Conservation (phyloP, 2,888 invertebrate genomes). For the Phragmatobia fuliginosa region DNA sequence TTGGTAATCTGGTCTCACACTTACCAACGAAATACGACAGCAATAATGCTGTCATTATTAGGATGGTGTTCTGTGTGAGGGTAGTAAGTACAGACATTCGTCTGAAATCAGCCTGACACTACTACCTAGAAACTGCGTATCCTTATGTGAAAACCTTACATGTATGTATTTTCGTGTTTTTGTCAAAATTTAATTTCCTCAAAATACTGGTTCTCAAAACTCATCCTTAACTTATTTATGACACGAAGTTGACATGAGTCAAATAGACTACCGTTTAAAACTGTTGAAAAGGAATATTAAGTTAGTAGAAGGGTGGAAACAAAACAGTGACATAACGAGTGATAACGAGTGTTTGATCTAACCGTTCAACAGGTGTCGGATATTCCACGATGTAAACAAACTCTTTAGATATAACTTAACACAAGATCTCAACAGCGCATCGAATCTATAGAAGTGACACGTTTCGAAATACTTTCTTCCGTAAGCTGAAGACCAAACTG, state of each 20-base stretch:
- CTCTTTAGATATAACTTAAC: constrained; percentile 59
- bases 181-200: too few species aligned
- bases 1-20: too few species aligned
- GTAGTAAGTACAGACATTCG: too few species aligned
- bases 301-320: constrained; percentile 39
- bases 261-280: constrained; percentile 37
- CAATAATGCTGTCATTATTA: too few species aligned
- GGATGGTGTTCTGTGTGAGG: too few species aligned
- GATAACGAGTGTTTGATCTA: constrained; percentile 66
- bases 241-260: background rate
- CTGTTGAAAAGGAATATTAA: constrained; percentile 26
- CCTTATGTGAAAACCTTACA: too few species aligned
- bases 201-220: too few species aligned
- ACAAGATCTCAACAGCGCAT: constrained; percentile 6
- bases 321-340: constrained; percentile 35
- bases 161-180: too few species aligned
- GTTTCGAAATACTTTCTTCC: background rate
- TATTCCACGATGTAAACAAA: constrained; percentile 61
- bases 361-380: constrained; percentile 62
- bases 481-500: too few species aligned
- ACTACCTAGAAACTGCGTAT: too few species aligned
- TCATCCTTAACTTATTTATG: background rate
- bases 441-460: background rate
- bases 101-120: too few species aligned
- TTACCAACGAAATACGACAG: too few species aligned